Base-by-base conservation (phyloP, 2,888 invertebrate species). In the Camponotus fellah region DNA sequence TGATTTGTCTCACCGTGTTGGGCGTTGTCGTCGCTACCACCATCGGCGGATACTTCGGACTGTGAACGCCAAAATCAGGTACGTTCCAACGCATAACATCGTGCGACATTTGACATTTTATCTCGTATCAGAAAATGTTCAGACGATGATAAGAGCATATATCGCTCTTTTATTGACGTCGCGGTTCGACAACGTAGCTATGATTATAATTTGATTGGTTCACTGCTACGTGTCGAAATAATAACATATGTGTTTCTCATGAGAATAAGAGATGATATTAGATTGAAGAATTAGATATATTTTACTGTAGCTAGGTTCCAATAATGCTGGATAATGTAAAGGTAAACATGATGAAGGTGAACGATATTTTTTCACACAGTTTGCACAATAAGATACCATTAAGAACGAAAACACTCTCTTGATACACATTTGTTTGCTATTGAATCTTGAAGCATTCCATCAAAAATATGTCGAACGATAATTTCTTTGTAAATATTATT, bases 1-100 rank as follows among this genome's bases (percentile, higher is more conserved):
- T 98, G 96, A 97, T 98, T 95, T 98, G 98, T 96, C 96, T 98
- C 95, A 96, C 97, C 95, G 96, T 98, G 95, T 96, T 98, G 95
- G 96, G 97, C 94, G 96, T 97, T 94, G 96, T 98, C 94, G 95
- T 96, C 90, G 96, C 96, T 91, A 96, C 96, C 91, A 96, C 96
- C 93, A 96, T 97, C 93, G 97, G 96, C 93, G 96, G 97, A 94
- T 96, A 96, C 94, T 95, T 96, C 92, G 96, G 96, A 94, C 95
- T 96, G 94, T 95, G 94, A 95, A 92, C 92, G 87, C 87, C 91
- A 86, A 84, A 88, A 86, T 37, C 90, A 94, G 94, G 94, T 94
- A 93, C 64, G 40, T 34, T 5, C 14, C 14, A 58, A 43, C 10
- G 49, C 8, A 34, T 80, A 21, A 40, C 3, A 4, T 17, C 8